Base-by-base conservation (phyloP, 2,113 vertebrate genomes). In the Centropus unirufus region DNA sequence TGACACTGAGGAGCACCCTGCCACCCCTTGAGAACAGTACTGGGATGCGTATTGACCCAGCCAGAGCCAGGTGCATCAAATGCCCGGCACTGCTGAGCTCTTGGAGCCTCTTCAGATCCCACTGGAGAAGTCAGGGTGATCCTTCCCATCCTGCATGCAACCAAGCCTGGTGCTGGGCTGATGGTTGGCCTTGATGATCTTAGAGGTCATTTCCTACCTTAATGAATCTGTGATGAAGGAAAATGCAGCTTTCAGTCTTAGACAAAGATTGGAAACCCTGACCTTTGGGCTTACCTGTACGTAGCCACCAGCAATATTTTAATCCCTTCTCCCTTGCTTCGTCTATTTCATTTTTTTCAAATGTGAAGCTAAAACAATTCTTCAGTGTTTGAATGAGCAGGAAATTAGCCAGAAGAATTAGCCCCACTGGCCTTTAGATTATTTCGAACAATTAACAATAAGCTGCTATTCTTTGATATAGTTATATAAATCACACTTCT, bases 361-460 rank as follows among this genome's bases (percentile, higher is more conserved):
- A 93, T 21, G 14, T 18, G 34, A 94, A 89, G 63, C 75, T 90
- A 78, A 88, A 96, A 93, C 34, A 78, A 62, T 88, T 91, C 47
- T 86, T 88, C 44, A 81, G 52, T 72, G 34, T 94, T 85, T 74
- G 59, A 96, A 57, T 11, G 4, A 83, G 18, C 32, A 61, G 61
- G 75, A 81, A 83, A 68, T 61, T 34, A 75, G 64, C 57, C 68
- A 93, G 67, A 83, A 78, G 21, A 86, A 9, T 18, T 85, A 81
- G 18, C 12, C 12, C 9, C 27, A 63, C 23, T 2, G 1, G 44
- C 19, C 42, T 66, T 83, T 42, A 68, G 22, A 39, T 47, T 73
- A 70, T 62, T 84, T 69, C 79, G 66, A 85, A 85, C 78, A 96
- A 84, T 87, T 87, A 78, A 89, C 69, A 95, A 90, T 77, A 88